Base-by-base conservation (phyloP, 2,888 invertebrate genomes). In the Plebejus argus region DNA sequence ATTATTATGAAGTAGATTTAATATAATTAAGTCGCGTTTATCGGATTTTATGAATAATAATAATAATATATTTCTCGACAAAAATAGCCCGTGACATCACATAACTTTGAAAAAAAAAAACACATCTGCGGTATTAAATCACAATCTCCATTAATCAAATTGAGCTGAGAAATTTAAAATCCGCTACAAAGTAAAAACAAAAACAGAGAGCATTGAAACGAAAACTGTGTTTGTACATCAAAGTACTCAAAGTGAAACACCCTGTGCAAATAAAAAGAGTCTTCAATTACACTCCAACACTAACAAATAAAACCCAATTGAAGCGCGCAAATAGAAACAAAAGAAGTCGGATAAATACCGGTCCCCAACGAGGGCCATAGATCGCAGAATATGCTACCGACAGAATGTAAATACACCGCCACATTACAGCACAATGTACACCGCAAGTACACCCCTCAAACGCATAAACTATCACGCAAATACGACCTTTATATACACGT, bases 341-440 rank as follows among this genome's bases (percentile, higher is more conserved):
- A 58, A 70, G 53, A 77, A 70, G 53, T 33, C 39, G 79, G 77
- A 79, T 78, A 81, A 80, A 78, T 78, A 77, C 75, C 61, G n/a
- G 78, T 79, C 53, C 58, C 77, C 78, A 45, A 78, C 78, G 78
- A 79, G 33, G 66, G 76, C 77, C 78, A 78, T 80, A 80, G 71
- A 79, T 79, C 79, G 80, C 76, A 77, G 76, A 79, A 80, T 79
- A 80, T 79, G 79, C 78, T 79, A 53, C 77, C 79, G 76, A 76
- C 79, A 79, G 79, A 81, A 81, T 81, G 81, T 80, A 81, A 81
- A 82, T 81, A 81, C 79, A 53, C 78, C 77, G 39, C 77, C 77
- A 78, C 80, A 78, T 80, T 78, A 79, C 79, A 78, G 78, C 79
- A 79, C 80, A 78, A 75, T 78, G 49, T 75, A 76, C 78, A 76